Evolutionary conservation across 1,140 invertebrate species (phyloP), one percentile per base, ranked within the genome.

Genomic region (Trypoxylus dichotomus): DNA sequence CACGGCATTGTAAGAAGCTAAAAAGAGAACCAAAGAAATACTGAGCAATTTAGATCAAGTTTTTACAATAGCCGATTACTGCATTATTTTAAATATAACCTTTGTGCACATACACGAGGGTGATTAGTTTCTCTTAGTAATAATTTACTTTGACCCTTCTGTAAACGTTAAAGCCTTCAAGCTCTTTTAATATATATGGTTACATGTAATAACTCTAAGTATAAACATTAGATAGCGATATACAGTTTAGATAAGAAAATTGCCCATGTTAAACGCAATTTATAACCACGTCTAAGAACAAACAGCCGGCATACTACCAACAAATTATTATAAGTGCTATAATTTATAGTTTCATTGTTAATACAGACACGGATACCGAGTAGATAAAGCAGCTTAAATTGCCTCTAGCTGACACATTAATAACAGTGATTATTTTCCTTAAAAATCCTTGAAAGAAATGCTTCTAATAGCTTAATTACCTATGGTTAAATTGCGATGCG

Each of bases 281-380:
- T 68, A 68, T 68, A 68, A 29, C 60, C 24, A 27, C 7, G 60
- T 68, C 60, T 68, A 68, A 68, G 60, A 68, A 68, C 60, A 68
- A 68, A 68, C 24, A 24, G 13, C 27, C 24, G 8, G 27, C 21
- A 19, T 54, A 68, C 21, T 29, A 68, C 60, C 27, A 68, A 29
- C 60, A 68, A 68, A 68, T 68, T 68, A 68, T 68, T 68, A 68
- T 68, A 68, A 68, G 60, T 27, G 27, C 60, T 27, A 10, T 68
- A 68, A 68, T 68, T 68, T 68, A 68, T 68, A 68, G 60, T 29
- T 68, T 27, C 60, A 68, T 68, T 68, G 60, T 68, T 68, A 68
- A 27, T 68, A 13, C 1, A 27, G 60, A 25, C 60, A 68, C 60
- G 60, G 60, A 68, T 68, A 68, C 60, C 7, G 15, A 68, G 19